Base-by-base conservation (phyloP, 2,113 vertebrate species). In the Lasiurus borealis region DNA sequence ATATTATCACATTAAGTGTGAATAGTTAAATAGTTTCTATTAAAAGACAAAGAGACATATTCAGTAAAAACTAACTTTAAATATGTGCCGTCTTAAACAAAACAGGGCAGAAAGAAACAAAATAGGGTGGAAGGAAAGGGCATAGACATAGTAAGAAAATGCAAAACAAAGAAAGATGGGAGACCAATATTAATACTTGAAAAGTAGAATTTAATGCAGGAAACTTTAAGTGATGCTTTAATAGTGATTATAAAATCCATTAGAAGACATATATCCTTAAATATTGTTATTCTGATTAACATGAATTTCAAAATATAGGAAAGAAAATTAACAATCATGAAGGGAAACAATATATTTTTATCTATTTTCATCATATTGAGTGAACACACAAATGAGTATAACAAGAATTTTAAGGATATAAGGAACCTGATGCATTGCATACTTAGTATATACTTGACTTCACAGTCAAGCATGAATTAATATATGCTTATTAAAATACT, bases 1-100 rank as follows among this genome's bases (percentile, higher is more conserved):
- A 19, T 80, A 75, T 66, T 95, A 81, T 89, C 90, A 95, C 75
- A 94, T 69, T 91, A 94, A 93, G 86, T 78, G 57, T 76, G 46
- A 95, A 75, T 88, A 71, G 46, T 73, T 96, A 86, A 85, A 96
- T 96, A 29, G 48, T 89, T 96, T 96, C 89, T 96, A 83, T 93
- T 94, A 96, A 93, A 95, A 96, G 69, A 95, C 8, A 85, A 88
- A 95, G 59, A 92, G 48, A 46, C 48, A 73, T 80, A 36, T 85
- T 27, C 0, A 54, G 77, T 44, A 84, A 88, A 82, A 91, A 57
- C 54, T 29, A 68, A 80, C 78, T 94, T 92, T 97, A 94, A 96
- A 93, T 89, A 68, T 50, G 89, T 93, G 44, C 64, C 80, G 27
- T 83, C 92, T 95, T 85, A 88, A 82, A 96, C n/a, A 83, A 91